Evolutionary conservation across 1,140 invertebrate species (phyloP), one percentile per base, ranked within the genome.

Genomic region (Drosophila bocki): DNA sequence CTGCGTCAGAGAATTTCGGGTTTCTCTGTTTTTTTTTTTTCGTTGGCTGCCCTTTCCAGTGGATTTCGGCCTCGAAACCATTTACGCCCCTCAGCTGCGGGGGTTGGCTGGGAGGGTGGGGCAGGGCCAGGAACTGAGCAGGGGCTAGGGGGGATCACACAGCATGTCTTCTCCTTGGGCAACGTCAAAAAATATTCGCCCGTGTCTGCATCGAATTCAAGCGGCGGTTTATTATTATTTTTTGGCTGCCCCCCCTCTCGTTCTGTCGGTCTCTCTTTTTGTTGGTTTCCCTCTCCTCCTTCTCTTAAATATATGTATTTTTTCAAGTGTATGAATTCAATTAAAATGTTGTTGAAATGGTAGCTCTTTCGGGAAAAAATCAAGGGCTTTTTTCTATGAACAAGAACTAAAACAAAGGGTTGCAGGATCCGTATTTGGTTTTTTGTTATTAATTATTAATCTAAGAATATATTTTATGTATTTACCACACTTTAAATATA

Each of bases 181-280:
- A 70, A 87, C 65, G 84, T 83, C 80, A 88, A 78, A 88, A 87
- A 83, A 87, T 87, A 88, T 87, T 58, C 84, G 84, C 84, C 84
- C 80, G 80, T 75, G 80, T 88, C 84, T 88, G 80, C 83, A 62
- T 74, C 80, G 75, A 82, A 82, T 86, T 69, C 75, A 63, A 68
- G 58, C 79, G 64, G 42, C 68, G 65, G 47, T 82, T 87, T 75
- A 87, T 87, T 87, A 87, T 87, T 83, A 87, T 82, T 79, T 74
- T 75, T 47, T 54, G 35, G 37, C 8, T 54, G 37, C 22, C 26
- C 26, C 26, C 19, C 42, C 48, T 56, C 59, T 48, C 51, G 60
- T 39, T 51, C 37, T 22, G 33, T 29, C 17, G 19, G 61, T 68
- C 19, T 67, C n/a, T 37, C n/a, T 48, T 74, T 51, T 41, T 17